Percentiles rank a stretch among this genome's conserved stretches.
phyloP scores from a whole-genome alignment of 92 coral and sea anemone species.

The Pocillopora grandis region DNA sequence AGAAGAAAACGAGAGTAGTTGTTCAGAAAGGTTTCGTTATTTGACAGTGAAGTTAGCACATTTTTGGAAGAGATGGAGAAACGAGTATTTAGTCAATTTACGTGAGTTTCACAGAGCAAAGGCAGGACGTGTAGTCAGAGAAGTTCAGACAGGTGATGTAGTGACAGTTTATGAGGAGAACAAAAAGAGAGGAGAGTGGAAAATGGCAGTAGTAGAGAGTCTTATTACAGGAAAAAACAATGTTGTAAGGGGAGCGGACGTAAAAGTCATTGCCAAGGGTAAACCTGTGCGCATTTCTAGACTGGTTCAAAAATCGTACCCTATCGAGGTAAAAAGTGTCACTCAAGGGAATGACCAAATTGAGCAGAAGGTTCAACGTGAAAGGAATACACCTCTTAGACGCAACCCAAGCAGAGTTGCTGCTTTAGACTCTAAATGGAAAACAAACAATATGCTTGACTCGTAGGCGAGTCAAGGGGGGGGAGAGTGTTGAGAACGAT shows the following conservation, averaged over 20 bases:
- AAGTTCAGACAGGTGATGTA: slow-evolving; percentile 22
- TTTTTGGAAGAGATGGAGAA: slow-evolving; percentile 54
- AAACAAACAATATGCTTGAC: neutral
- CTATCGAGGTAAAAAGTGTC: slow-evolving; percentile 14
- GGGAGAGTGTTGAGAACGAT: neutral
- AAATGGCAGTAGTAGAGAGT: slow-evolving; percentile 28
- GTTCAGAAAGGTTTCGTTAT: slow-evolving; percentile 29
- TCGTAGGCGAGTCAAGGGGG: slow-evolving; percentile 25
- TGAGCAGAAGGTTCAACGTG: neutral
- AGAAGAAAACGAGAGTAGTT: slow-evolving; percentile 16
- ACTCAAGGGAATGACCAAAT: neutral
- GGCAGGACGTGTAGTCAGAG: neutral
- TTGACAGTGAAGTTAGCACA: slow-evolving; percentile 33
- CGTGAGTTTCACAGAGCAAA: slow-evolving; percentile 28
- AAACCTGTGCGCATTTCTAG: slow-evolving; percentile 21
- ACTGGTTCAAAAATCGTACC: slow-evolving; percentile 23
- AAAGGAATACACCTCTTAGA: neutral
- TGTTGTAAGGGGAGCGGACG: slow-evolving; percentile 23
- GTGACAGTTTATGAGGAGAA: slow-evolving; percentile 35
- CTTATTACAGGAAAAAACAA: slow-evolving; percentile 18
- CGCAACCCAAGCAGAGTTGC: neutral
- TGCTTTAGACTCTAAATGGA: slow-evolving; percentile 1
- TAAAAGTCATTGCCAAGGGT: slow-evolving; percentile 20
- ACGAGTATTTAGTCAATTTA: slow-evolving; percentile 21
- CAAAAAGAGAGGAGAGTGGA: slow-evolving; percentile 15